Percentiles rank a stretch among this genome's conserved stretches.
Conservation (phyloP, 2,113 vertebrate genomes). For the Peromyscus leucopus region DNA sequence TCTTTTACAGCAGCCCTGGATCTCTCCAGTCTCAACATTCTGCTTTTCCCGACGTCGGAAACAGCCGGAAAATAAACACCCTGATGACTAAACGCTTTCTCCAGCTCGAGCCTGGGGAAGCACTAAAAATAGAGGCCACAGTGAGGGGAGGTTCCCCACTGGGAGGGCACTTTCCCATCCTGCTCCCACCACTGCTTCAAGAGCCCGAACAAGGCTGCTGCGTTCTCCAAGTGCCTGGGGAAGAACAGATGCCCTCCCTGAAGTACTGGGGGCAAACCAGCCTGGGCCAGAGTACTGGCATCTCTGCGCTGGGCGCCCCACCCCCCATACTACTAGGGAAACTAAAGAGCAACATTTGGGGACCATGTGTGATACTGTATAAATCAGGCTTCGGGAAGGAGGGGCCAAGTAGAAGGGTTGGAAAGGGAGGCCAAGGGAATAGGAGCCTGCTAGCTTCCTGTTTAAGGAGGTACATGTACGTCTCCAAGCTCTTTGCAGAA, state of each 20-base stretch:
- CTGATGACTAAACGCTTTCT: constrained; percentile 85
- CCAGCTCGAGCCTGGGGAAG: constrained; percentile 81
- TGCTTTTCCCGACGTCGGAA: constrained; percentile 84
- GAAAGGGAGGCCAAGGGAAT: constrained; percentile 66
- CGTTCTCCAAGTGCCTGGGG: constrained; percentile 43
- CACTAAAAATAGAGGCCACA: constrained; percentile 85
- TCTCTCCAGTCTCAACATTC: constrained; percentile 85
- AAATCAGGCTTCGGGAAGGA: constrained; percentile 64
- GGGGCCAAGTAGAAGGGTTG: neutral
- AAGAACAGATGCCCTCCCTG: neutral
- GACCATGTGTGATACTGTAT: constrained; percentile 61
- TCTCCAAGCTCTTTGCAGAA: constrained; percentile 33
- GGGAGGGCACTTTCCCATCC: constrained; percentile 72
- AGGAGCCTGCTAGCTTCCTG: constrained; percentile 37
- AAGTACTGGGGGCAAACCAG: constrained; percentile 13
- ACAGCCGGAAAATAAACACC: constrained; percentile 86
- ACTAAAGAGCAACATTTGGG: constrained; percentile 42
- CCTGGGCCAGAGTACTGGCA: constrained; percentile 1
- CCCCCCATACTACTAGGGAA: neutral
- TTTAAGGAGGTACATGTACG: constrained; percentile 19
- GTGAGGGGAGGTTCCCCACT: constrained; percentile 82
- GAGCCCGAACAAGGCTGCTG: constrained; percentile 55
- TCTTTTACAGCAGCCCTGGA: constrained; percentile 77
- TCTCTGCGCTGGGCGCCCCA: constrained; percentile 31
- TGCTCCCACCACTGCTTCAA: constrained; percentile 48